A percentile compares a stretch with the other conserved stretches of the same genome.
phyloP scores from a whole-genome alignment of 2,113 vertebrate species.

The Anser cygnoides region DNA sequence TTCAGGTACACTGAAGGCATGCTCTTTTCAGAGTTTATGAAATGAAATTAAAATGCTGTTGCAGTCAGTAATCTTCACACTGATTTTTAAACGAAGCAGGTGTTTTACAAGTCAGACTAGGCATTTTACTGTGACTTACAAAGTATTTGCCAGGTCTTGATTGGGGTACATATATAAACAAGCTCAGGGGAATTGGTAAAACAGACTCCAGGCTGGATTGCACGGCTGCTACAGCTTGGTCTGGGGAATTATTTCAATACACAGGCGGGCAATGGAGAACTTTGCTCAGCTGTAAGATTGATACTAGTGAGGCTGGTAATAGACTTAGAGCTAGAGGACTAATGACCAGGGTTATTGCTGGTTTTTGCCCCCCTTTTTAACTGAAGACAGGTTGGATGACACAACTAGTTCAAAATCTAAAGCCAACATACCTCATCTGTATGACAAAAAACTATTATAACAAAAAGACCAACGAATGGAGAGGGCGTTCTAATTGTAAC shows the following conservation, averaged over 20 bases:
- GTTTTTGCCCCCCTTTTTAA: background rate
- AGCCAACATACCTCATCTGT: background rate
- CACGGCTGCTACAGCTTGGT: background rate
- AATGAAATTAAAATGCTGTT: background rate
- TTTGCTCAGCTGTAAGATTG: background rate
- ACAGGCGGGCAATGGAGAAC: background rate
- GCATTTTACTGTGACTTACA: background rate
- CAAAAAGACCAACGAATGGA: background rate
- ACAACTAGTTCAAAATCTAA: background rate
- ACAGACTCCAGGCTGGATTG: background rate
- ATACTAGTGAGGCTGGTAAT: background rate
- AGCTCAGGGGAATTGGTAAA: background rate
- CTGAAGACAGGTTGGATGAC: background rate
- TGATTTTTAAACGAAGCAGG: background rate
- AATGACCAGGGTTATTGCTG: background rate
- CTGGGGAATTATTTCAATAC: background rate
- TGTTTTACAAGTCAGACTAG: background rate
- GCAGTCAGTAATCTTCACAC: background rate
- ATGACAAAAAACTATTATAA: background rate
- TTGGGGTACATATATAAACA: background rate
- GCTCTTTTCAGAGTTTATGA: background rate
- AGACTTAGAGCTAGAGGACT: background rate
- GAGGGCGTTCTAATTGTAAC: background rate
- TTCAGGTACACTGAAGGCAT: background rate
- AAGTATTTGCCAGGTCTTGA: background rate